These are phyloP conservation scores for Gallinago nigripennis DNA, from an alignment of 2,797 vertebrate genomes.

Conservation along the genomic window DNA sequence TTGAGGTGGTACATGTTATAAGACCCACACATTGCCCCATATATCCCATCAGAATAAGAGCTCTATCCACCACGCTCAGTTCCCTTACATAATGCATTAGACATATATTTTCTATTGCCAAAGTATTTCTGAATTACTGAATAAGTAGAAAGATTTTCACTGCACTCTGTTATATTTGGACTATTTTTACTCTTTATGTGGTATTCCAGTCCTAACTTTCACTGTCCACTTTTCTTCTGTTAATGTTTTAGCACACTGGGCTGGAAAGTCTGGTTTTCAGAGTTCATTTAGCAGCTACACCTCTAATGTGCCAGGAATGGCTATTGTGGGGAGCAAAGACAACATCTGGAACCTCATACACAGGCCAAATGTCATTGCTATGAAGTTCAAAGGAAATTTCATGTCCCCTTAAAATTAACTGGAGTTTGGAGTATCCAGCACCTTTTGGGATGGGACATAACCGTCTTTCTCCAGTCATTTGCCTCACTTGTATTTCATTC, in stretches of 20 bases:
- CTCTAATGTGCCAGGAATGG: neutral
- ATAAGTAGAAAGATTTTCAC: neutral
- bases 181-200: neutral
- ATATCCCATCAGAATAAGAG: neutral
- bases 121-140: neutral
- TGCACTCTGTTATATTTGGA: neutral
- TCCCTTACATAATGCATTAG: neutral
- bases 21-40: neutral
- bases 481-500: neutral
- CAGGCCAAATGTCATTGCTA: neutral
- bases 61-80: neutral
- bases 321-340: neutral
- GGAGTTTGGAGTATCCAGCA: neutral
- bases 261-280: neutral
- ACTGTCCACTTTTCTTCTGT: neutral
- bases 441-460: neutral
- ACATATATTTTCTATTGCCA: neutral
- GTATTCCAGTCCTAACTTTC: neutral
- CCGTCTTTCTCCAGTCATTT: neutral
- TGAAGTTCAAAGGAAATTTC: neutral
- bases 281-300: neutral
- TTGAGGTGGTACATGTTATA: accelerated
- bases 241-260: neutral
- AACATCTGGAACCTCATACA: neutral
- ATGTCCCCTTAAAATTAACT: neutral